Evolutionary conservation across 2,113 vertebrate species (phyloP).

Genomic region (Pholis gunnellus): DNA sequence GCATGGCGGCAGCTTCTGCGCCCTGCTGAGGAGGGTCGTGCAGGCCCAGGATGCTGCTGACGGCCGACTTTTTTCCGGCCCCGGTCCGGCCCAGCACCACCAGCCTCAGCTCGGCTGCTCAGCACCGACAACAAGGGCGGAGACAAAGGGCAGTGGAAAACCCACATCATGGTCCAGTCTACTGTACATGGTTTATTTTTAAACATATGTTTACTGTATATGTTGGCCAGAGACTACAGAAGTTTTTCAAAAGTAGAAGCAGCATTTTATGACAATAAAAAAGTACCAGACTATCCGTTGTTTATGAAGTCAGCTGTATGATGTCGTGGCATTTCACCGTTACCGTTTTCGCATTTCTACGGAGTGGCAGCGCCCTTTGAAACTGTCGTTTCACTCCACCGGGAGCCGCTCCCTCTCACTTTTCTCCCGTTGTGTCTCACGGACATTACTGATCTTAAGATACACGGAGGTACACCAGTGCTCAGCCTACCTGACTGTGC

Average conservation of each 20-base stretch:
- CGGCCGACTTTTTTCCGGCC: constrained; percentile 65
- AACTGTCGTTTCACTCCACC: not conserved
- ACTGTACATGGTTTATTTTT: not conserved
- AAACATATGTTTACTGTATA: too few species aligned
- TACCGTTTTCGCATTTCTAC: not conserved
- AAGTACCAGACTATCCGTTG: too few species aligned
- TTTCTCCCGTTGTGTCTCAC: too few species aligned
- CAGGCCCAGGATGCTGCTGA: constrained; percentile 74
- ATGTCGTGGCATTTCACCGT: not conserved
- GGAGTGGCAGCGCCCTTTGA: constrained; percentile 40
- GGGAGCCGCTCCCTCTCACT: not conserved
- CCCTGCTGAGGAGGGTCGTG: constrained; percentile 38
- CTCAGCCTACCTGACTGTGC: constrained; percentile 47
- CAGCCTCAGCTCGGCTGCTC: constrained; percentile 75
- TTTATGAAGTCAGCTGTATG: not conserved
- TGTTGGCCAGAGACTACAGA: not conserved
- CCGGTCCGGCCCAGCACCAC: constrained; percentile 77
- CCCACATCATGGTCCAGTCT: not conserved
- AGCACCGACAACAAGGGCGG: not conserved
- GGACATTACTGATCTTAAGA: too few species aligned
- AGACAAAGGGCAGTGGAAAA: not conserved
- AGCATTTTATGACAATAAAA: not conserved
- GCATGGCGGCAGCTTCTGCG: not conserved
- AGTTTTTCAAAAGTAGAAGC: not conserved
- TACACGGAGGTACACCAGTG: too few species aligned